Percentiles rank a stretch among this genome's conserved stretches.
Conservation (phyloP, 1,140 invertebrate genomes). For the Neoseiulus cucumeris region DNA sequence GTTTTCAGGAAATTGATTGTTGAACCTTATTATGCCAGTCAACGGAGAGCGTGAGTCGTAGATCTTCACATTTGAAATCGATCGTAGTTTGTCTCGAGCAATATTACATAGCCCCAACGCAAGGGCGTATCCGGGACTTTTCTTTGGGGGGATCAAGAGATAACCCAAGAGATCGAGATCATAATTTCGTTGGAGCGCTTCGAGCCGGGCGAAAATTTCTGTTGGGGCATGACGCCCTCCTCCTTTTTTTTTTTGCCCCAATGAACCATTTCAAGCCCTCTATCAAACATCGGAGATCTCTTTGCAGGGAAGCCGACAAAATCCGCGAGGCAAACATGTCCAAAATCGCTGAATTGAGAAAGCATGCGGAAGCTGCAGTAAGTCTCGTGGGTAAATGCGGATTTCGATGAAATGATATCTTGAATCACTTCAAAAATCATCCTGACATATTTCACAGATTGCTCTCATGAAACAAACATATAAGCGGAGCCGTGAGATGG, state of each 20-base stretch:
- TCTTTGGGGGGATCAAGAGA: not conserved
- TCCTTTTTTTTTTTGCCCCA: too few relatives aligned
- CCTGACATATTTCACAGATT: slow-evolving; percentile 26
- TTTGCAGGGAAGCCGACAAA: slow-evolving; percentile 27
- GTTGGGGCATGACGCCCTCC: too few relatives aligned
- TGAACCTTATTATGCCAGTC: slow-evolving; percentile 58
- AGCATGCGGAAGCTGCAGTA: slow-evolving; percentile 56
- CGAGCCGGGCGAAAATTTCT: too few relatives aligned
- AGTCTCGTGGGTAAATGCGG: slow-evolving; percentile 12
- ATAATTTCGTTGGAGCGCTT: too few relatives aligned
- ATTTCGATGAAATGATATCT: not conserved
- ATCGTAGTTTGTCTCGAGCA: too few relatives aligned
- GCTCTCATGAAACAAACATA: slow-evolving; percentile 66
- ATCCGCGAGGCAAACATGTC: slow-evolving; percentile 26
- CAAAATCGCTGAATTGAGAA: slow-evolving; percentile 52
- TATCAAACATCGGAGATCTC: too few relatives aligned
- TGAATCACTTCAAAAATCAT: not conserved
- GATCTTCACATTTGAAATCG: not conserved
- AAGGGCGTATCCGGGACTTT: not conserved
- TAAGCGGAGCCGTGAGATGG: slow-evolving; percentile 47
- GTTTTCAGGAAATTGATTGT: slow-evolving; percentile 63
- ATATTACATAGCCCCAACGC: too few relatives aligned
- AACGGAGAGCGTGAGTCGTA: slow-evolving; percentile 41
- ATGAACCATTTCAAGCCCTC: too few relatives aligned
- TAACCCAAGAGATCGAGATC: too few relatives aligned